Evolutionary conservation across 2,797 vertebrate genomes (phyloP), one percentile per base, ranked within the genome.

Genomic region (Falco peregrinus): DNA sequence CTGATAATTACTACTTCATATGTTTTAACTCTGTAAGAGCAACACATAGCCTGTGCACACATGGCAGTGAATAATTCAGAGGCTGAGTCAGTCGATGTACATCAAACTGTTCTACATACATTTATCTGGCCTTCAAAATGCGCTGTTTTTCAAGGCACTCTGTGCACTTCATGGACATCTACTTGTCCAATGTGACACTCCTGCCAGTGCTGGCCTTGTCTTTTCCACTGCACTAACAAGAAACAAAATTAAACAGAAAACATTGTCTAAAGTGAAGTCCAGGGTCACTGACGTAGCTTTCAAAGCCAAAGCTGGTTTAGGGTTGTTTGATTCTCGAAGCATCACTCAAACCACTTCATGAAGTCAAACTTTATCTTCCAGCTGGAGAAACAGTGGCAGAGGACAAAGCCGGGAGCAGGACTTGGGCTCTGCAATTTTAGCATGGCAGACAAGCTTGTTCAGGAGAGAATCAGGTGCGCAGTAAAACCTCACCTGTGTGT

Each of bases 1-100:
- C 68, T 45, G 35, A 63, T 94, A 94, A 96, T 96, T 95, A 93
- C 56, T 31, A 60, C 74, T 60, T 43, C 64, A 50, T 71, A 37
- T 35, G 41, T 57, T 93, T 92, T 92, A 93, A 78, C 31, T 70
- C 73, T 53, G 50, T 84, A 82, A 94, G 15, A 84, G 41, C 65
- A 87, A 69, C 61, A 31, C 4, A 4, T 60, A 87, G 26, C 51
- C 75, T 84, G n/a, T 53, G 68, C 5, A 10, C 63, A 67, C 43
- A 63, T 13, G 14, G 63, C 53, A 78, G 35, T 47, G 84, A 96
- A 92, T 84, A 88, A 88, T 79, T 93, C 73, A 84, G 50, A 76
- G 57, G 7, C 56, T 87, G 90, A 89, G 47, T 95, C 87, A 89
- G 65, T 81, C 50, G 4, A 12, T 43, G 39, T 29, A 68, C n/a